Percentiles rank a stretch among this genome's conserved stretches.
Conservation (phyloP, 2,113 vertebrate genomes). For the Orientallactaga bullata region DNA sequence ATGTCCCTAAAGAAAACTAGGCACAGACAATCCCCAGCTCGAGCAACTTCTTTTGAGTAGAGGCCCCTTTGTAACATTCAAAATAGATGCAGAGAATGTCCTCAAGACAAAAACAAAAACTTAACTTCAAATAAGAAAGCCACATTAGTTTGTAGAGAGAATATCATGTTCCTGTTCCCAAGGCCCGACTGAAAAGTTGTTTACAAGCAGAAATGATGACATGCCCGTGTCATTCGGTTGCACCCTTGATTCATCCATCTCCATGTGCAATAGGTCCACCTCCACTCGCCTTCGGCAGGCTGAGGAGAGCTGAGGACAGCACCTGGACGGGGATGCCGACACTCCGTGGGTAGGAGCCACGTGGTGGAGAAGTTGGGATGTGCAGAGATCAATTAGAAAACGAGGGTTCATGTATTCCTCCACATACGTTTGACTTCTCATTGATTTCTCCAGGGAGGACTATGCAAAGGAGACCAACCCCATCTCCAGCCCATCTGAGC, state of each 20-base stretch:
- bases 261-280: slow-evolving; percentile 45
- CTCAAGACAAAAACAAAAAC: slow-evolving; percentile 65
- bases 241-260: slow-evolving; percentile 31
- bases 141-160: slow-evolving; percentile 62
- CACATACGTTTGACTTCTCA: neutral
- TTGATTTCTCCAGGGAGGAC: neutral
- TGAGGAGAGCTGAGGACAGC: slow-evolving; percentile 41
- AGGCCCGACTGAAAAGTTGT: slow-evolving; percentile 56
- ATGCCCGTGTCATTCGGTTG: slow-evolving; percentile 35
- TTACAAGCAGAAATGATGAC: slow-evolving; percentile 48
- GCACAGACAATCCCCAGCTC: neutral
- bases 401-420: neutral
- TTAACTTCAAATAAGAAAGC: slow-evolving; percentile 70
- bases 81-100: slow-evolving; percentile 59
- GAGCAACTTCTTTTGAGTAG: slow-evolving; percentile 12
- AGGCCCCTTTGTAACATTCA: slow-evolving; percentile 24
- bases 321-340: slow-evolving; percentile 61
- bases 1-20: slow-evolving; percentile 38
- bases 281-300: slow-evolving; percentile 21
- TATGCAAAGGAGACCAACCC: neutral
- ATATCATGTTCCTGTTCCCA: slow-evolving; percentile 54
- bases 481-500: neutral
- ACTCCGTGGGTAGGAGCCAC: neutral
- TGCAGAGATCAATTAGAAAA: slow-evolving; percentile 61
- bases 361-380: neutral